A percentile compares a stretch with the other conserved stretches of the same genome.
These are phyloP conservation scores for Protomyctophum bolini DNA, from an alignment of 2,113 vertebrate genomes.

Conservation along the genomic window DNA sequence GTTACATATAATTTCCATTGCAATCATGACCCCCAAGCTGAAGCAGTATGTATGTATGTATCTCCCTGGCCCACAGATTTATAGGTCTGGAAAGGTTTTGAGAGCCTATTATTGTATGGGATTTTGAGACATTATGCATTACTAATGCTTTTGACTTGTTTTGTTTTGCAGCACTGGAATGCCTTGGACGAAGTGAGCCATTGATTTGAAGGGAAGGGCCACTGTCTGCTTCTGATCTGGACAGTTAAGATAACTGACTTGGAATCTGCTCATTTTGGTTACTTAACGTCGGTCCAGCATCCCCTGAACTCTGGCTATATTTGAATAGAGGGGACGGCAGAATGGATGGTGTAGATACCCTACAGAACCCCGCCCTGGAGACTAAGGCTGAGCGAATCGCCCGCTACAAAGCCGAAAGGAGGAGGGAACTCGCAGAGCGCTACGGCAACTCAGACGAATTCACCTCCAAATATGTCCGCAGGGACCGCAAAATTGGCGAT, in stretches of 20 bases:
- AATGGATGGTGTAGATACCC: constrained; percentile 73
- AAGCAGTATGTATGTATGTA: background rate
- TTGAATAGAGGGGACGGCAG: background rate
- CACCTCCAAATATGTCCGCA: constrained; percentile 70
- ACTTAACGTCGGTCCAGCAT: background rate
- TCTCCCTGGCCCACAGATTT: constrained; percentile 8
- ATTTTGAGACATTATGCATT: constrained; percentile 12
- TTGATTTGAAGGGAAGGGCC: constrained; percentile 27
- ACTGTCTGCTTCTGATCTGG: background rate
- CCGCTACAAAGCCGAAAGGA: constrained; percentile 81
- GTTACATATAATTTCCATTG: constrained; percentile 23
- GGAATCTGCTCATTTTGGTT: constrained; percentile 7
- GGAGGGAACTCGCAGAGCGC: constrained; percentile 77
- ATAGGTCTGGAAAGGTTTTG: constrained; percentile 10
- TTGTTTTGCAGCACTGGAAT: constrained; percentile 60
- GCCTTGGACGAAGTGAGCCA: constrained; percentile 56
- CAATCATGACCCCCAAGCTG: constrained; percentile 21
- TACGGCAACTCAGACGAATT: constrained; percentile 76
- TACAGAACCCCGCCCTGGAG: constrained; percentile 72
- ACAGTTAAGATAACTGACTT: constrained; percentile 4
- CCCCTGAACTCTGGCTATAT: background rate
- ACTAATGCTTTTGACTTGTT: constrained; percentile 42
- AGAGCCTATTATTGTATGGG: constrained; percentile 33
- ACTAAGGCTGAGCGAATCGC: constrained; percentile 83
- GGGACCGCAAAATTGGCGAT: constrained; percentile 62